Evolutionary conservation across 1,140 invertebrate genomes (phyloP), one percentile per base, ranked within the genome.

Genomic region (Alviniconcha marisindica): DNA sequence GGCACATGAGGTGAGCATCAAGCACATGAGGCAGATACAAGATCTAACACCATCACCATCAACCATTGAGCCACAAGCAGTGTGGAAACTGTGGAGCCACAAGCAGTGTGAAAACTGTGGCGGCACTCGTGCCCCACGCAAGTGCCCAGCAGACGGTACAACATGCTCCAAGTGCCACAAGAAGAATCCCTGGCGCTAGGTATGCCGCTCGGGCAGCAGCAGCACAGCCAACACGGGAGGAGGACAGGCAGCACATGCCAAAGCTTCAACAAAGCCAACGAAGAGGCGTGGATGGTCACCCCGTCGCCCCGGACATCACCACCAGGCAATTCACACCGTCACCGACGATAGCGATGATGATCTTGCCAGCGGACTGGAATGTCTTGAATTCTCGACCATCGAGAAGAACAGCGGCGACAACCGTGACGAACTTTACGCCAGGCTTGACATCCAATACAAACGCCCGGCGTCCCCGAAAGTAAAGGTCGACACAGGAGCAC

Each of bases 401-500:
- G n/a, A n/a, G n/a, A n/a, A n/a, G n/a, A n/a, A n/a, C n/a, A n/a
- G n/a, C n/a, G n/a, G n/a, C n/a, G n/a, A n/a, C n/a, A n/a, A n/a
- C n/a, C n/a, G n/a, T n/a, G n/a, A n/a, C n/a, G n/a, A n/a, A n/a
- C n/a, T n/a, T n/a, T n/a, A n/a, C n/a, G n/a, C n/a, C n/a, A n/a
- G n/a, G n/a, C n/a, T n/a, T n/a, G n/a, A n/a, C n/a, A n/a, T n/a
- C n/a, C n/a, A n/a, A n/a, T n/a, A n/a, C n/a, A n/a, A n/a, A n/a
- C n/a, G n/a, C n/a, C n/a, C n/a, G n/a, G n/a, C n/a, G n/a, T n/a
- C n/a, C n/a, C n/a, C n/a, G n/a, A 31, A 31, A 42, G 12, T 48
- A 60, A 60, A 77, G 31, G 15, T 44, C 15, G 74, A 77, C 42
- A 42, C 74, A 7, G 74, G 74, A 77, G 74, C 74, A 38, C 15